Conservation (phyloP, 1,140 invertebrate species). For the Trachymyrmex cornetzi region DNA sequence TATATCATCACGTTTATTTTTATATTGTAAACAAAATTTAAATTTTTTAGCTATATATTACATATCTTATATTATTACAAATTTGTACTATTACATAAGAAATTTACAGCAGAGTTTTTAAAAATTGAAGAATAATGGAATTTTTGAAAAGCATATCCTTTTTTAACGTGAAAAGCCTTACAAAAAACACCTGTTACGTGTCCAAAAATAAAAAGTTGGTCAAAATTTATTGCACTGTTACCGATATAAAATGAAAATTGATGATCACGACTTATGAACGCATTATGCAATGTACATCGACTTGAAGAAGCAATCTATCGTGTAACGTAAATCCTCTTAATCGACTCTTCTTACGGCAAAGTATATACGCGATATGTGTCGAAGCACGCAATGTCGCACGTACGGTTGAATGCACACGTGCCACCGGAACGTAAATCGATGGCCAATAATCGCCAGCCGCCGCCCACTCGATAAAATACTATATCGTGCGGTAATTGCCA, state of each 20-base stretch:
- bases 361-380: conserved; percentile 28
- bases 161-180: too few species aligned
- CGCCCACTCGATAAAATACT: conserved; percentile 57
- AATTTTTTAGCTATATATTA: too few species aligned
- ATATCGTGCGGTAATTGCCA: conserved; percentile 45
- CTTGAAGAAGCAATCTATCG: not conserved
- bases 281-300: not conserved
- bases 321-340: not conserved
- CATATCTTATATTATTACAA: too few species aligned
- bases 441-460: conserved; percentile 57
- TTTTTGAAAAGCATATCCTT: too few species aligned
- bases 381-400: conserved; percentile 4
- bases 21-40: too few species aligned
- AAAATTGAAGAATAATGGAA: too few species aligned
- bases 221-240: too few species aligned
- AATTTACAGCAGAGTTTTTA: too few species aligned
- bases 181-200: too few species aligned
- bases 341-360: not conserved
- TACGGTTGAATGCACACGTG: conserved; percentile 24
- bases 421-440: conserved; percentile 38
- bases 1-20: too few species aligned
- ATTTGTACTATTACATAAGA: too few species aligned
- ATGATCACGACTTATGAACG: not conserved
- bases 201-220: too few species aligned
- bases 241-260: not conserved